These are phyloP conservation scores for Parasteatoda lunata DNA, from an alignment of 2,888 invertebrate genomes.

Conservation along the genomic window DNA sequence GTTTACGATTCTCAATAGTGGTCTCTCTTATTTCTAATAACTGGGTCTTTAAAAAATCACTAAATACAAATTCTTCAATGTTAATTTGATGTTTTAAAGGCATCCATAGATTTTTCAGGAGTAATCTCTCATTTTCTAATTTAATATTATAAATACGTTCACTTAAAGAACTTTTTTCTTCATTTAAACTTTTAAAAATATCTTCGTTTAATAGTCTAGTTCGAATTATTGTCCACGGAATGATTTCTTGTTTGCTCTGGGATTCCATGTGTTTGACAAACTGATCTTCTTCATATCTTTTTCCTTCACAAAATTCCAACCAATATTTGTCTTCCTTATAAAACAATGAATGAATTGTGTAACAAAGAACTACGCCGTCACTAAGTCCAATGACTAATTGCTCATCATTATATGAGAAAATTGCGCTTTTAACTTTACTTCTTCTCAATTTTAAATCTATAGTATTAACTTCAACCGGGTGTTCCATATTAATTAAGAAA, in stretches of 20 bases:
- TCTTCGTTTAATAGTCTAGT: background rate
- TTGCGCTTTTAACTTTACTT: background rate
- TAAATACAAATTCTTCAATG: conserved; percentile 42
- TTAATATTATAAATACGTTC: background rate
- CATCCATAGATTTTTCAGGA: conserved; percentile 10
- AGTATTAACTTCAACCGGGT: background rate
- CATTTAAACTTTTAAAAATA: background rate
- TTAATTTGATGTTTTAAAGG: conserved; percentile 17
- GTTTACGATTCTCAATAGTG: background rate
- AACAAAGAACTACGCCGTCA: background rate
- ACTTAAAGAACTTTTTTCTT: background rate
- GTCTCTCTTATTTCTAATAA: conserved; percentile 5
- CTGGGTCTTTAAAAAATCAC: conserved; percentile 15
- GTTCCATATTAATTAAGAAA: background rate
- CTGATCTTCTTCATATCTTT: conserved; percentile 1
- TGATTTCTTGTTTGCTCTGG: background rate
- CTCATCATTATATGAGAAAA: background rate
- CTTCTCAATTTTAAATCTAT: background rate
- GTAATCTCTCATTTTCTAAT: background rate
- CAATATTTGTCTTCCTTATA: background rate
- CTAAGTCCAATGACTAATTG: background rate
- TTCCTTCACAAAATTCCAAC: background rate
- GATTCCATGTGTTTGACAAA: background rate
- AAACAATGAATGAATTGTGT: background rate
- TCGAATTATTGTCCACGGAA: background rate